Evolutionary conservation across 2,797 vertebrate species (phyloP), one percentile per base, ranked within the genome.

Genomic region (Tamandua tetradactyla): DNA sequence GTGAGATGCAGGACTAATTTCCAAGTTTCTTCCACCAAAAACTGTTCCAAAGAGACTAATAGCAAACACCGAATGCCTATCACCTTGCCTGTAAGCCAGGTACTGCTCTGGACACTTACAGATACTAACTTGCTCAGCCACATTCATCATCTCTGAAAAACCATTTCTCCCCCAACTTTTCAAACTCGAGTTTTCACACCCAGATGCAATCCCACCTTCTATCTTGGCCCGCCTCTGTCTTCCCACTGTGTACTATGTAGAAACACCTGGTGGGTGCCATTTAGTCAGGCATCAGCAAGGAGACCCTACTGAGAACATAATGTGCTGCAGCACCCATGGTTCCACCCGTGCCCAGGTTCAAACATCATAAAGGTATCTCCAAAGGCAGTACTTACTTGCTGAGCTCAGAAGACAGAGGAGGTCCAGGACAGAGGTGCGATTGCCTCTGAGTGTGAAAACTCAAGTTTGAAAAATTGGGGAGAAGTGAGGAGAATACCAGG

Each of bases 361-460:
- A n/a, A 7, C 3, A 2, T 18, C 12, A 42, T 35, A 25, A 68
- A 35, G 47, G n/a, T n/a, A n/a, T 7, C 37, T 42, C 35, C 22
- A 15, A 18, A 20, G 52, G 30, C 25, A 3, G n/a, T 0, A 2
- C 13, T 7, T 4, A 17, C 4, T 1, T 8, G 17, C 47, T 35
- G 62, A 66, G 35, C 7, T 20, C 74, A 47, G 47, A 25, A 0
- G 1, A 10, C 47, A n/a, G 18, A 5, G 44, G 30, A 75, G 14
- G 47, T 1, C 61, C 22, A 4, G 0, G 2, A 15, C 0, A 49
- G 57, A 35, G 37, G 32, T 2, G 7, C 57, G 13, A 18, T 25
- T 17, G 71, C 69, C 15, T 0, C 37, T 18, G 18, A 49, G 23
- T 44, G 59, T 30, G 14, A 78, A 27, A 3, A 4, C 0, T 1